A percentile compares a stretch with the other conserved stretches of the same genome.
These are phyloP conservation scores for Lasioglossum zephyrum DNA, from an alignment of 2,888 invertebrate genomes.

Conservation along the genomic window DNA sequence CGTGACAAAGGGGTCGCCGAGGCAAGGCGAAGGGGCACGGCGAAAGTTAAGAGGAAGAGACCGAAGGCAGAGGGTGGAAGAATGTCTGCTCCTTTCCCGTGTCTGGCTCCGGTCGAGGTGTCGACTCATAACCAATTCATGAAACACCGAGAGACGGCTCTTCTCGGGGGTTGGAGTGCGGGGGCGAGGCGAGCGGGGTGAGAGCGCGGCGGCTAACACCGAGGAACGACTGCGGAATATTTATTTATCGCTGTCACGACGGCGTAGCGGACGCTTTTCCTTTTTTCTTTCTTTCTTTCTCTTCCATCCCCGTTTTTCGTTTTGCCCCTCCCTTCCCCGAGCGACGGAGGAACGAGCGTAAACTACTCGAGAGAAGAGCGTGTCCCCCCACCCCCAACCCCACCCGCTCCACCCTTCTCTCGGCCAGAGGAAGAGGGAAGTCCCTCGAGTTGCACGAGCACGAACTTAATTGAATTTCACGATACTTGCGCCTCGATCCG, in stretches of 20 bases:
- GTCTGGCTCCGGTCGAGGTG: constrained; percentile 40
- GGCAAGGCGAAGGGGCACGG: constrained; percentile 36
- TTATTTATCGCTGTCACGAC: constrained; percentile 66
- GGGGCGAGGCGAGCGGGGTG: neutral
- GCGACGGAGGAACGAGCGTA: constrained; percentile 54
- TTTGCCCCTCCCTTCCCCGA: constrained; percentile 21
- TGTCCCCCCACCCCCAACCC: too few species aligned
- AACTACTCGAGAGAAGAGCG: constrained; percentile 16
- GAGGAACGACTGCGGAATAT: constrained; percentile 54
- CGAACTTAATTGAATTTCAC: constrained; percentile 71
- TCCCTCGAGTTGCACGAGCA: constrained; percentile 62
- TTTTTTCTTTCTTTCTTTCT: neutral
- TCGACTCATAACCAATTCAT: constrained; percentile 71
- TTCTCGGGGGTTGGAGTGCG: constrained; percentile 4
- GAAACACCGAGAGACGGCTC: constrained; percentile 60
- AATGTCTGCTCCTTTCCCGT: constrained; percentile 32
- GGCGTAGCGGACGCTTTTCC: constrained; percentile 33
- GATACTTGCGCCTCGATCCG: constrained; percentile 68
- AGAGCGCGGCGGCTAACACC: constrained; percentile 30
- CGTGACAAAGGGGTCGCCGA: constrained; percentile 16
- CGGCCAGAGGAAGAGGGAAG: constrained; percentile 13
- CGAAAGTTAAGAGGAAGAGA: constrained; percentile 35
- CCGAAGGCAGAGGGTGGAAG: constrained; percentile 41
- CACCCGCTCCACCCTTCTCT: neutral
- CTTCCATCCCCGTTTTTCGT: neutral